These are phyloP conservation scores for Rhynchophorus ferrugineus DNA, from an alignment of 1,140 invertebrate species.

Conservation along the genomic window DNA sequence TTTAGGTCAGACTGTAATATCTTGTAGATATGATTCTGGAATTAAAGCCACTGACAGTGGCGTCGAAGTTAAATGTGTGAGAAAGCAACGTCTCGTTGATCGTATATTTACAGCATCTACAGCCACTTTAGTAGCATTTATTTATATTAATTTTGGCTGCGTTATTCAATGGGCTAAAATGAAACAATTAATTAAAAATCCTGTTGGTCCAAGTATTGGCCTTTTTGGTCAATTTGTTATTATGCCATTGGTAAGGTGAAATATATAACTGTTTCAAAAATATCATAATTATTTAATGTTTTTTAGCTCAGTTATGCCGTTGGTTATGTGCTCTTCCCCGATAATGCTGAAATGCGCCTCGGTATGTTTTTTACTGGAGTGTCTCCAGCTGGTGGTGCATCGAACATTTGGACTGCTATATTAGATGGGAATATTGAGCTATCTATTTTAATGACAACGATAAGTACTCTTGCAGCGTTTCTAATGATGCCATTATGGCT, in stretches of 20 bases:
- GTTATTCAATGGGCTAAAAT: slow-evolving; percentile 74
- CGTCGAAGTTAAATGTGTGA: slow-evolving; percentile 49
- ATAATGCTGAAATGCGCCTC: slow-evolving; percentile 62
- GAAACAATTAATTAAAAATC: slow-evolving; percentile 59
- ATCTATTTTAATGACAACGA: slow-evolving; percentile 87
- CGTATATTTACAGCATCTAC: slow-evolving; percentile 71
- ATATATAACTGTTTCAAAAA: background rate
- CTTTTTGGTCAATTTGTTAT: slow-evolving; percentile 77
- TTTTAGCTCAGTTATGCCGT: slow-evolving; percentile 67
- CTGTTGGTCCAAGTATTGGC: slow-evolving; percentile 76
- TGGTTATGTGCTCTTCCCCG: slow-evolving; percentile 63
- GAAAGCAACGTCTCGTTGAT: slow-evolving; percentile 61
- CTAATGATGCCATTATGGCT: slow-evolving; percentile 89
- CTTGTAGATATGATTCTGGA: slow-evolving; percentile 11
- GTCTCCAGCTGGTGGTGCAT: slow-evolving; percentile 84
- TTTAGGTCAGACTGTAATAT: slow-evolving; percentile 20
- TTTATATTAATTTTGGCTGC: slow-evolving; percentile 93
- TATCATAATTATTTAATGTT: slow-evolving; percentile 3
- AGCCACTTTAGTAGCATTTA: slow-evolving; percentile 60
- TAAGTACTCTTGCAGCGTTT: slow-evolving; percentile 50
- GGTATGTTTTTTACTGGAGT: slow-evolving; percentile 90
- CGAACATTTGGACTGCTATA: slow-evolving; percentile 91
- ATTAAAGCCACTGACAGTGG: slow-evolving; percentile 7
- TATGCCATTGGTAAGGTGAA: slow-evolving; percentile 79
- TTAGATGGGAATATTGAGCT: slow-evolving; percentile 83